Evolutionary conservation across 2,888 invertebrate genomes (phyloP), one percentile per base, ranked within the genome.

Genomic region (Lacanobia oleracea): DNA sequence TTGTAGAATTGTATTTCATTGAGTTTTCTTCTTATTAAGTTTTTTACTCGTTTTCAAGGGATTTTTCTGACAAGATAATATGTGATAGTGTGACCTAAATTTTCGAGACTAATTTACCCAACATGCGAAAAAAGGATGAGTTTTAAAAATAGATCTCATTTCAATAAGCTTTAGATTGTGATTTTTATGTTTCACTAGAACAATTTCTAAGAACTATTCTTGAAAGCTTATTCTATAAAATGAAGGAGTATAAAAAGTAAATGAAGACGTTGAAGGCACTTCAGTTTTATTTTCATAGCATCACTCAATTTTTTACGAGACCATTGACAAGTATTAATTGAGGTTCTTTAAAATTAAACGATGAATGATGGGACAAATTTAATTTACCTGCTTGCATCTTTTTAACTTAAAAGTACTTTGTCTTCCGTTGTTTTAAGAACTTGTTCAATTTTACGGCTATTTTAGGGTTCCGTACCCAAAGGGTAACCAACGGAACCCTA

Each of bases 281-380:
- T 64, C 27, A 40, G 18, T 77, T 79, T 67, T 67, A 75, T 67
- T 67, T 80, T 75, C 48, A 80, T 64, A 37, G 23, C 63, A 27
- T 65, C 67, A 53, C 69, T 67, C 23, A 66, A 53, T 14, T 53
- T 65, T 74, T 81, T 78, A 81, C 40, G 57, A 45, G 53, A 57
- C 9, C 62, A 73, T 68, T 74, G 79, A 70, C 80, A 82, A 68
- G 67, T 64, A 73, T 67, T 77, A 67, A 81, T 72, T 77, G 54
- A 77, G n/a, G 54, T 74, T 63, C 57, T 67, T 67, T 62, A 50
- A 67, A 70, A 72, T 77, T 72, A 67, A 61, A 67, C 60, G 54
- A 56, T 60, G 59, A 66, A 64, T 53, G 51, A 77, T 65, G 48
- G 40, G 45, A 51, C 56, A 60, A 81, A 72, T 68, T 66, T 18